Percentiles rank a stretch among this genome's conserved stretches.
Evolutionary conservation across 1,140 invertebrate species (phyloP).

Genomic region (Philopotamus ludificatus): DNA sequence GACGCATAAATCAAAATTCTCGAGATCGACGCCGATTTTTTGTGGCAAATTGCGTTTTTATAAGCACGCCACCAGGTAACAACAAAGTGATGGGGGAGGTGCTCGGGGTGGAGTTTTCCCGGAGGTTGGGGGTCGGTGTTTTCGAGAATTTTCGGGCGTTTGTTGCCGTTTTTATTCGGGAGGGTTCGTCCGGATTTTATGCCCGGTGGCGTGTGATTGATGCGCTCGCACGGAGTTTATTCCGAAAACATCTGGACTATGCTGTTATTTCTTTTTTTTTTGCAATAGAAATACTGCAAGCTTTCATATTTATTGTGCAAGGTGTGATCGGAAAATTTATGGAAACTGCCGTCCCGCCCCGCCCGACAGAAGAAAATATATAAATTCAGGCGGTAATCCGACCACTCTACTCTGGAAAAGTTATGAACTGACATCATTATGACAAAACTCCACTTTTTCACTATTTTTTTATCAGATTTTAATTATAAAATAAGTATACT

Average conservation of each 20-base stretch:
- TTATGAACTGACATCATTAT: too few species aligned
- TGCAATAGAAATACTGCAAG: not conserved
- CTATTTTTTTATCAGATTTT: too few species aligned
- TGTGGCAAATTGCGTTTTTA: slow-evolving; percentile 34
- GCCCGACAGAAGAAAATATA: too few species aligned
- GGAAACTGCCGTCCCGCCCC: too few species aligned
- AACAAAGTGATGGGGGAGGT: slow-evolving; percentile 1
- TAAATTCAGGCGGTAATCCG: too few species aligned
- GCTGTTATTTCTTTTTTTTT: too few species aligned
- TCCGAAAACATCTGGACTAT: slow-evolving; percentile 2
- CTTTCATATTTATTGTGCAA: slow-evolving; percentile 23
- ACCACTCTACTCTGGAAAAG: too few species aligned
- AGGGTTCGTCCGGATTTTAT: slow-evolving; percentile 14
- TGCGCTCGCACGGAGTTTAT: slow-evolving; percentile 25
- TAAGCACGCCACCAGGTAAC: slow-evolving; percentile 16
- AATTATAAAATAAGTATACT: too few species aligned
- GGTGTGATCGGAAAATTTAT: too few species aligned
- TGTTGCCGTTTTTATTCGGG: not conserved
- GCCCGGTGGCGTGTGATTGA: slow-evolving; percentile 23
- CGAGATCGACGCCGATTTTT: slow-evolving; percentile 13
- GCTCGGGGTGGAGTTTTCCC: not conserved
- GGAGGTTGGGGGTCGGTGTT: not conserved
- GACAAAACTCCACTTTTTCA: too few species aligned
- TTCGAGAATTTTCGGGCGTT: not conserved
- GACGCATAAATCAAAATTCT: slow-evolving; percentile 34